A percentile compares a stretch with the other conserved stretches of the same genome.
Conservation (phyloP, 2,888 invertebrate species). For the Oligia fasciuncula region DNA sequence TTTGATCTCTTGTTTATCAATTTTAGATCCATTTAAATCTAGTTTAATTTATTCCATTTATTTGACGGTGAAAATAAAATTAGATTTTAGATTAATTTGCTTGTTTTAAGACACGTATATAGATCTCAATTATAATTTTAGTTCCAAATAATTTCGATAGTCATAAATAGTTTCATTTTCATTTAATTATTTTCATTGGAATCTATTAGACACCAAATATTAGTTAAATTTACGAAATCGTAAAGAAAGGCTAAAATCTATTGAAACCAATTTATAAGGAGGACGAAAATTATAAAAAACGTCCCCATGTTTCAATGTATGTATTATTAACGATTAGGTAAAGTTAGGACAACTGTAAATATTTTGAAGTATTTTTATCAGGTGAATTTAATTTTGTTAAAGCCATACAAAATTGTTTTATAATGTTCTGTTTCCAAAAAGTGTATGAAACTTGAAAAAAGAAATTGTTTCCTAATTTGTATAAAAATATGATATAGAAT, state of each 20-base stretch:
- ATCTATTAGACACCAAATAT: conserved; percentile 87
- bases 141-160: conserved; percentile 88
- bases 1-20: conserved; percentile 88
- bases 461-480: conserved; percentile 74
- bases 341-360: conserved; percentile 75
- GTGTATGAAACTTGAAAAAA: conserved; percentile 69
- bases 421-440: conserved; percentile 78
- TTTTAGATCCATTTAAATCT: conserved; percentile 81
- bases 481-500: conserved; percentile 73
- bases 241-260: conserved; percentile 60
- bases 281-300: conserved; percentile 52
- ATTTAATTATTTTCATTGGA: conserved; percentile 75
- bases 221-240: conserved; percentile 81
- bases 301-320: conserved; percentile 67
- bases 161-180: conserved; percentile 77
- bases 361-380: conserved; percentile 63
- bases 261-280: conserved; percentile 53
- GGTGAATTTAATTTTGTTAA: conserved; percentile 77
- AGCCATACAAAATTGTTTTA: conserved; percentile 70
- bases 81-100: conserved; percentile 66
- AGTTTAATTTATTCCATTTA: conserved; percentile 85
- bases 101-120: conserved; percentile 72
- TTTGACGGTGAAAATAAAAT: conserved; percentile 56
- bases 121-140: conserved; percentile 88
- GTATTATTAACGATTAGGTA: conserved; percentile 65